phyloP scores from a whole-genome alignment of 2,113 vertebrate species.

The Gallinago jamesoni region DNA sequence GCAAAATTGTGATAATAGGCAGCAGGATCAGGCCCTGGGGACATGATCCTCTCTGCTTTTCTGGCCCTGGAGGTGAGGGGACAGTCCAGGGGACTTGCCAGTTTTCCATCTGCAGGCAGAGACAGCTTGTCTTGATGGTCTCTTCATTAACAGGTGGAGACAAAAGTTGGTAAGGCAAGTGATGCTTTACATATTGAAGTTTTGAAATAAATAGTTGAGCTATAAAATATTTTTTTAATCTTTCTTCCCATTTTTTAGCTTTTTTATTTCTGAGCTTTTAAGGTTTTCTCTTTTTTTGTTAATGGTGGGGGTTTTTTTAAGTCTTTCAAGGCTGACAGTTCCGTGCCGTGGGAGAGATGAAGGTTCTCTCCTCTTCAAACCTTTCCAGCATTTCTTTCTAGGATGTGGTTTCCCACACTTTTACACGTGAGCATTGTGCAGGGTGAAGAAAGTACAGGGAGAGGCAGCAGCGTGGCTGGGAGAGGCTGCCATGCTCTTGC shows the following conservation, averaged over 20 bases:
- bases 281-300: neutral
- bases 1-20: neutral
- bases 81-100: neutral
- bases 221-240: neutral
- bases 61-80: neutral
- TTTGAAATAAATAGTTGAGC: neutral
- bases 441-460: neutral
- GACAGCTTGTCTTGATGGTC: neutral
- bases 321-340: neutral
- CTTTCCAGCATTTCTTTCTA: neutral
- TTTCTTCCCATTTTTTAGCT: neutral
- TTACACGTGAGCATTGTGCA: fast-evolving
- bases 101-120: neutral
- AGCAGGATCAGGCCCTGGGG: neutral
- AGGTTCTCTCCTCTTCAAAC: neutral
- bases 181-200: neutral
- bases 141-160: neutral
- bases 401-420: neutral
- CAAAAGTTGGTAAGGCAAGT: neutral
- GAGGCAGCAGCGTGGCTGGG: neutral
- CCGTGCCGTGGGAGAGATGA: neutral
- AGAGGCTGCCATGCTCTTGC: neutral
- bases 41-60: neutral
- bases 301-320: neutral
- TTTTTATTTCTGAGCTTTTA: neutral